A percentile compares a stretch with the other conserved stretches of the same genome.
Conservation (phyloP, 2,113 vertebrate genomes). For the Charina bottae region DNA sequence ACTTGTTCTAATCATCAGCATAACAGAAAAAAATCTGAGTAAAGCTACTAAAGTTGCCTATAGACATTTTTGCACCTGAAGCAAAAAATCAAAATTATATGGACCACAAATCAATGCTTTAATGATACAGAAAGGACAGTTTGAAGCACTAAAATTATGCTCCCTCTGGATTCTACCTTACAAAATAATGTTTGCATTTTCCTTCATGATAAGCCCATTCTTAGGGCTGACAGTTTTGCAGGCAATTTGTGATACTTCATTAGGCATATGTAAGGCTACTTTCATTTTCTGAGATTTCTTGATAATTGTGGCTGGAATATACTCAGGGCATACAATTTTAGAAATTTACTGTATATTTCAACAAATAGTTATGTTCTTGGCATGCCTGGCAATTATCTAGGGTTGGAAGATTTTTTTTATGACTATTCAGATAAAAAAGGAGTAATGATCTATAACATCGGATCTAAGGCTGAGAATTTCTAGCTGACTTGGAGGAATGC, state of each 20-base stretch:
- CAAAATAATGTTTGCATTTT: neutral
- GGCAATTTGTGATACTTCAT: slow-evolving; percentile 12
- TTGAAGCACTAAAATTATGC: neutral
- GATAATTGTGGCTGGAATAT: neutral
- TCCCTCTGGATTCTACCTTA: neutral
- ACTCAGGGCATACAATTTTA: neutral
- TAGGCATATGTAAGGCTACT: neutral
- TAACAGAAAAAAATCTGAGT: neutral
- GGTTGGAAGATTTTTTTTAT: neutral
- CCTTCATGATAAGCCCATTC: neutral
- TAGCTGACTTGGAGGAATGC: neutral
- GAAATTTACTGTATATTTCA: neutral
- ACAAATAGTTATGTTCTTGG: neutral
- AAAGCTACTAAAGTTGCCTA: neutral
- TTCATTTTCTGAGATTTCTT: slow-evolving; percentile 4
- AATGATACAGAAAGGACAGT: neutral
- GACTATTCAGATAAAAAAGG: neutral
- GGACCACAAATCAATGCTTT: neutral
- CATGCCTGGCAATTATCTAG: neutral
- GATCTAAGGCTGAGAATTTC: neutral
- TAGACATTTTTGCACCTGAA: slow-evolving; percentile 3
- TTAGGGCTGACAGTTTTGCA: slow-evolving; percentile 1
- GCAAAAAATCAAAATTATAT: neutral
- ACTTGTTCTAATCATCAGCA: neutral
- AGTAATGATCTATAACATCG: neutral